Evolutionary conservation across 2,113 vertebrate species (phyloP), one percentile per base, ranked within the genome.

Genomic region (Dasypus novemcinctus): DNA sequence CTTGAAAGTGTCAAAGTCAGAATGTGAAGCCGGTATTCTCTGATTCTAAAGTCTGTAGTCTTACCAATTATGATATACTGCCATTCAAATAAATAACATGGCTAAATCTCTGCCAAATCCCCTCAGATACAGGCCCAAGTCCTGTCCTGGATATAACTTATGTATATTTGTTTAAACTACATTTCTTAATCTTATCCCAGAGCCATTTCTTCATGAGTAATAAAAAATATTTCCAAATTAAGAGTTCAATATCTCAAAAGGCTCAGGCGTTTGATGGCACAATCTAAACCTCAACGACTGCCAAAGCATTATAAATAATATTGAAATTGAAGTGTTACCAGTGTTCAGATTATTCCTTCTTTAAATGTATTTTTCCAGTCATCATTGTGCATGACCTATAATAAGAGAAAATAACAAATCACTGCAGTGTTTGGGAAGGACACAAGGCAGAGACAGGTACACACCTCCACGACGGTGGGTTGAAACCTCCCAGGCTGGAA

Each of bases 141-240:
- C 52, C 33, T 57, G 41, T n/a, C 41, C 92, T 83, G 9, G 12
- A 31, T 10, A 61, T 46, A 46, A 20, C 33, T 21, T 61, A 72
- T 63, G 23, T 10, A 49, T 74, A 15, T 7, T 59, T 12, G 14
- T 14, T 75, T 75, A 52, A 49, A 14, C 5, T 15, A 0, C 1
- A 74, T 92, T 38, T 71, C 36, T 36, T 36, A 71, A 74, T 72
- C 94, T 97, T 84, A 66, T 66, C 29, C 76, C 36, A 54, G 20
- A 74, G 18, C 0, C 20, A 8, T n/a, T 59, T 93, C 82, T 93
- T 79, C 46, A 43, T 89, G 57, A 87, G 90, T 20, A 8, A 87
- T 41, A 69, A 74, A 79, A 93, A 49, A 10, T 10, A 49, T 68
- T 83, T 81, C 5, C 1, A 90, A 68, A 68, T 88, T 49, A 74